Evolutionary conservation across 2,888 invertebrate species (phyloP), one percentile per base, ranked within the genome.

Genomic region (Hyles lineata): DNA sequence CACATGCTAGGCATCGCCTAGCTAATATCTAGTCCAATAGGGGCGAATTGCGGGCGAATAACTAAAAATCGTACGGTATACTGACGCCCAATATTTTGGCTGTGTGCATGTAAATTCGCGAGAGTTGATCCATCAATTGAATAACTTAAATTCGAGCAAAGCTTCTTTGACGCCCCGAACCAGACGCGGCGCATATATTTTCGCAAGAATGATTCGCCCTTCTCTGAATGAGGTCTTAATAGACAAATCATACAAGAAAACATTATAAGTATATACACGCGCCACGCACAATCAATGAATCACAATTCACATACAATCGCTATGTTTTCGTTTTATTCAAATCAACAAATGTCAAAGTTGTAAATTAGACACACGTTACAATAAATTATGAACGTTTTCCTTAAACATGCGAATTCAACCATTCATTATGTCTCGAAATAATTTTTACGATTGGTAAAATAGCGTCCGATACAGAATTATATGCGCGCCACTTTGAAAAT

Each of bases 301-400:
- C 72, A 72, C 72, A 58, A 72, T 67, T 72, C 72, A 72, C 67
- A 58, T 29, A 58, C 52, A 58, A 58, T 55, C n/a, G 35, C 23
- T 58, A 67, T 72, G 58, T 72, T 72, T 72, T 72, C 63, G 58
- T 70, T 70, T 62, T 73, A 73, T 73, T 60, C 50, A 73, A 73
- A 73, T 73, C 55, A 62, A 73, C 70, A 73, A 73, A 73, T 73
- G 70, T 70, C 73, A 70, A 55, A 52, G 70, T 70, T 70, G 70
- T 73, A 70, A 73, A 73, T 73, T 70, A 62, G 70, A 73, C 61
- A 52, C 62, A 35, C 70, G 63, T 67, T 55, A 61, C 61, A 23
- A 73, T 70, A 73, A 73, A 73, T 70, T 35, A 73, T 6, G 11
- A 7, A 55, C 21, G 50, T 72, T 72, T 73, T 73, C 70, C 61